Base-by-base conservation (phyloP, 2,888 invertebrate genomes). In the Nineta flava region DNA sequence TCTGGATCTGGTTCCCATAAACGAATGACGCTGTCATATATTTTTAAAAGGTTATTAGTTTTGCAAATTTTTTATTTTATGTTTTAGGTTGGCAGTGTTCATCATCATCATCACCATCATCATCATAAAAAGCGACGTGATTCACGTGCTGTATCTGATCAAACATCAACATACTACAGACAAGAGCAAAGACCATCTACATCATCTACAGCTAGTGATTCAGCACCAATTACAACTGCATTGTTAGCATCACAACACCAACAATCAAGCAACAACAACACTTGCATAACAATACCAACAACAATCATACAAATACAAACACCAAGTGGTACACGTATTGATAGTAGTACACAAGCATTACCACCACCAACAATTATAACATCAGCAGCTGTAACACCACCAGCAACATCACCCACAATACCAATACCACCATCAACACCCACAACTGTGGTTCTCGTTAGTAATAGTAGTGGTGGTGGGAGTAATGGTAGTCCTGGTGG, bases 291-390 rank as follows among this genome's bases (percentile, higher is more conserved):
- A 16, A 56, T 26, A 26, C 26, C 61, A 2, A 42, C 53, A 16
- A 53, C 42, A 10, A 41, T 45, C n/a, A 52, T 50, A 9, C 51
- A 52, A n/a, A 45, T 51, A 41, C 50, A 52, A 26, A 12, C 19
- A 53, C 31, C 51, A 52, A 17, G 35, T n/a, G 19, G 35, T 17
- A 34, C 31, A 21, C 40, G 21, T 41, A 53, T 76, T 1, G 81
- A 81, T 56, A 74, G 76, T 43, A 75, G 77, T 59, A 76, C 77
- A 56, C 77, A 78, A 64, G 70, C 71, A 2, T 69, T 79, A 15
- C 78, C 74, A 31, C 78, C 80, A 10, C 87, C 88, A 4, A 87
- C 86, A 16, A 88, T 87, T 52, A 81, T 87, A 47, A 87, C 78
- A 59, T 87, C 86, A 41, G 26, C 26, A 26, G 84, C 84, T 51